Conservation (phyloP, 2,888 invertebrate species). For the Pristionchus japonicus region DNA sequence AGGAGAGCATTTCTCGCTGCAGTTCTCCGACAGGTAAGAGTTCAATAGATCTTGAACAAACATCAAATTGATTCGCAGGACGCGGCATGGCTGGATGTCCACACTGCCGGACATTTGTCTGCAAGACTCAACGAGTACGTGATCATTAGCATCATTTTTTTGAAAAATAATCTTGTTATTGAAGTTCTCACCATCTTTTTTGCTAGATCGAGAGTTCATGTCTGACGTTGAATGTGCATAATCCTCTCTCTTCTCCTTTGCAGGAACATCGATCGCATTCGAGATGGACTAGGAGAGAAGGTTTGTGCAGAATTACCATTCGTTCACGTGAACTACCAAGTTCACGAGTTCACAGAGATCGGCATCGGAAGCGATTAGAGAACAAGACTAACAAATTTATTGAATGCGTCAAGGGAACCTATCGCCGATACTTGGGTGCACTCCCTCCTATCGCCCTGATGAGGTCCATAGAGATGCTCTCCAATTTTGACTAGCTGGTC, state of each 20-base stretch:
- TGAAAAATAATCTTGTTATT: neutral
- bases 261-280: slow-evolving; percentile 43
- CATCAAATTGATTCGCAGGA: neutral
- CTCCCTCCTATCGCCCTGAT: no score
- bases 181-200: neutral
- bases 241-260: neutral
- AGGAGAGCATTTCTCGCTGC: neutral
- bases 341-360: neutral
- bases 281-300: slow-evolving; percentile 37
- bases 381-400: neutral
- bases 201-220: neutral
- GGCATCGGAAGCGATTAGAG: neutral
- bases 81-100: slow-evolving; percentile 23
- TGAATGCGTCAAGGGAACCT: neutral
- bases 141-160: neutral
- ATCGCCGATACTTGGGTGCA: neutral
- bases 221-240: neutral
- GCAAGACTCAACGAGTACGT: neutral
- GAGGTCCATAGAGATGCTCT: no score
- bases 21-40: slow-evolving; percentile 22
- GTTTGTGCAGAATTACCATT: neutral
- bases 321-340: neutral
- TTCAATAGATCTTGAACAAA: neutral
- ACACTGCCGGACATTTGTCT: neutral
- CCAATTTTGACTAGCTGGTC: no score